Base-by-base conservation (phyloP, 2,113 vertebrate species). In the Nansenia antarctica region DNA sequence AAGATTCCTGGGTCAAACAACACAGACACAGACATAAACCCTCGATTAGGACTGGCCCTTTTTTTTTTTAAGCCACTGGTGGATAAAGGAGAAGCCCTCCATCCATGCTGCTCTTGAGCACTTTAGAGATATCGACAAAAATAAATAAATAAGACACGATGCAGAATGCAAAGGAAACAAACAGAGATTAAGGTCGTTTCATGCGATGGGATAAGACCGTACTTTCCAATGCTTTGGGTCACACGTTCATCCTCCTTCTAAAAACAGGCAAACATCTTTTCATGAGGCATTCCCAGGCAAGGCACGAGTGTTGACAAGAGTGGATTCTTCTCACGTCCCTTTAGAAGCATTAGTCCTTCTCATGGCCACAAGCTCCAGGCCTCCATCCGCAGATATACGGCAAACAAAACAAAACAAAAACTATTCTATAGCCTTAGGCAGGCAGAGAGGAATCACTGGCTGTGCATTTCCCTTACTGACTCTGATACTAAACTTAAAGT, bases 1-100 rank as follows among this genome's bases (percentile, higher is more conserved):
- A 60, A 91, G 73, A 34, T 93, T 88, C 77, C 93, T 94, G 78
- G 39, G 81, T n/a, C n/a, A n/a, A n/a, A n/a, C n/a, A n/a, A n/a
- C n/a, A 91, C 53, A 85, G n/a, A 64, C 65, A 62, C 59, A 66
- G 64, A 76, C 65, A 76, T 79, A 54, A 83, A 53, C 62, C 49
- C 55, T 24, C 47, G 26, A 4, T 70, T 39, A 64, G 42, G 66
- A 65, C 34, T 15, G 26, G 63, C 62, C 62, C 12, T 59, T 32
- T 74, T 54, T 67, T 15, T 59, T 32, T 74, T 54, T 67, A 80
- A 83, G 52, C 39, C 34, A 30, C 53, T 53, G 49, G 45, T 30
- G 45, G 14, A 69, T 47, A 37, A 31, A 39, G 9, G 12, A 14
- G 20, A 39, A 39, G 54, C n/a, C 61, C 73, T 83, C 72, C 74